These are phyloP conservation scores for Microcebus lehilahytsara DNA, from an alignment of 2,113 vertebrate species.

Conservation along the genomic window DNA sequence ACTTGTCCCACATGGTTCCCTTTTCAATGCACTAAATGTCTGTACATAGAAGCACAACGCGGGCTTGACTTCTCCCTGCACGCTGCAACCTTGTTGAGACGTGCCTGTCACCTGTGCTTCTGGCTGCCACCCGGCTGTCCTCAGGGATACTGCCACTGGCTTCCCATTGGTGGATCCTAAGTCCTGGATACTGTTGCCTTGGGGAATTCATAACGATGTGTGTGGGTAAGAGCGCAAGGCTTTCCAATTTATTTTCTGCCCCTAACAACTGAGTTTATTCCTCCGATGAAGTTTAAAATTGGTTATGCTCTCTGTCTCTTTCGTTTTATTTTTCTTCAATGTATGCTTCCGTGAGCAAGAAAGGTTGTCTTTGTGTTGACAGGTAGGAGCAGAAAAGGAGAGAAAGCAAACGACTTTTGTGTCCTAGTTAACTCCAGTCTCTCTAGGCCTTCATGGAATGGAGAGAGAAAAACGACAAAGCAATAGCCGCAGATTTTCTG, in stretches of 20 bases:
- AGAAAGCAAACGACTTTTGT: background rate
- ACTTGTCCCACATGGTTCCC: background rate
- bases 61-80: background rate
- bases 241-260: conserved; percentile 21
- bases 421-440: background rate
- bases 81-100: background rate
- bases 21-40: background rate
- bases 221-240: background rate
- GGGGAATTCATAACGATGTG: conserved; percentile 41
- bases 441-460: background rate
- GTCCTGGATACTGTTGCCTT: conserved; percentile 39
- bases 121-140: background rate
- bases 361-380: background rate
- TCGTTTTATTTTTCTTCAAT: background rate
- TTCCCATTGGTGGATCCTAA: conserved; percentile 37
- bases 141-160: background rate
- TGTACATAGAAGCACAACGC: background rate
- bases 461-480: background rate
- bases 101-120: background rate
- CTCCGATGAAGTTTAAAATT: background rate
- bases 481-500: background rate
- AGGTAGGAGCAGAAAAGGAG: background rate
- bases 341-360: background rate
- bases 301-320: background rate
- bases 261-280: conserved; percentile 37